Conservation (phyloP, 2,113 vertebrate species). For the Zosterops lateralis region DNA sequence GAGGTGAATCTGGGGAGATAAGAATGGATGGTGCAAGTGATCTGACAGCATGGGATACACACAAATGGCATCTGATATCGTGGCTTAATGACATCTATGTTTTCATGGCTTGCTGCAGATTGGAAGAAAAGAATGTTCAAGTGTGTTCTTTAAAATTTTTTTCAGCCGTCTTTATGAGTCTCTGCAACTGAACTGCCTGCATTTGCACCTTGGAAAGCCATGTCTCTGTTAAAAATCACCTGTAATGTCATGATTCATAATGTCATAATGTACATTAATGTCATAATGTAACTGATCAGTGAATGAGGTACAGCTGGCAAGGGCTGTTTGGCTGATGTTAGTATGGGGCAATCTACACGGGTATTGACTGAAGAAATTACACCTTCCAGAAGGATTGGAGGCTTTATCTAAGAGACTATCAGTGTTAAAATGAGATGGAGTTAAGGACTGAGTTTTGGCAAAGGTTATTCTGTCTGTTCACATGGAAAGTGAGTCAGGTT, state of each 20-base stretch:
- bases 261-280: too few relatives aligned
- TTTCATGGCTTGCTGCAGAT: neutral
- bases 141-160: accelerated
- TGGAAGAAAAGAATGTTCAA: neutral
- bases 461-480: neutral
- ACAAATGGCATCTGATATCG: accelerated
- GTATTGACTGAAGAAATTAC: neutral
- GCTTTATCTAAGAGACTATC: neutral
- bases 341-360: too few relatives aligned
- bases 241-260: neutral
- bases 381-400: neutral
- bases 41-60: neutral
- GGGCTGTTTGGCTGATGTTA: neutral
- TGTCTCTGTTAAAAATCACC: neutral
- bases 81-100: accelerated
- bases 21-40: neutral
- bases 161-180: neutral
- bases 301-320: neutral
- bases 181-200: neutral
- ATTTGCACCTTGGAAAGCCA: neutral
- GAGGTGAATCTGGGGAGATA: neutral
- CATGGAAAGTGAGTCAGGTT: neutral
- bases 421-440: neutral
- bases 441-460: neutral
- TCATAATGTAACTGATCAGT: too few relatives aligned